Percentiles rank a stretch among this genome's conserved stretches.
phyloP scores from a whole-genome alignment of 2,888 invertebrate species.

The Plemyria rubiginata region DNA sequence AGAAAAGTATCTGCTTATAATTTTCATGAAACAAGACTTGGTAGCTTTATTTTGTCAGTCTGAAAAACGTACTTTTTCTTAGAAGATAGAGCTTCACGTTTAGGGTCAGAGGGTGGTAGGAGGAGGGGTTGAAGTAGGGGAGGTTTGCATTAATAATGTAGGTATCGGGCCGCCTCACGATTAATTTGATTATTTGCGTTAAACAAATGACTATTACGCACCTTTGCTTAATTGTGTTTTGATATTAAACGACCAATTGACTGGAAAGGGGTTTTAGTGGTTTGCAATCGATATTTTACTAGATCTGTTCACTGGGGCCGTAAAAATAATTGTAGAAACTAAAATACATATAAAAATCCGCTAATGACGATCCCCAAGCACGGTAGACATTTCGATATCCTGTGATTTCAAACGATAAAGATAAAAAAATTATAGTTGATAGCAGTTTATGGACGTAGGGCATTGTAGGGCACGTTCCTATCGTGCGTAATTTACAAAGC shows the following conservation, averaged over 20 bases:
- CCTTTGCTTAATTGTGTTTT: constrained; percentile 39
- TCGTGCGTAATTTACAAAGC: no score
- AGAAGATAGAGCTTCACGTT: constrained; percentile 53
- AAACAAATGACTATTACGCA: constrained; percentile 44
- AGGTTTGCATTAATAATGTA: constrained; percentile 83
- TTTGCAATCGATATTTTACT: constrained; percentile 19
- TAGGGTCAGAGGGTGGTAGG: constrained; percentile 44
- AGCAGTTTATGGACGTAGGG: no score
- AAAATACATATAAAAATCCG: background rate
- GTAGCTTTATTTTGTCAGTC: constrained; percentile 30
- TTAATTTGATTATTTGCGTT: constrained; percentile 82
- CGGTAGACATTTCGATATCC: background rate
- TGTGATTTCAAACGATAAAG: background rate
- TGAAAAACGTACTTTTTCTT: constrained; percentile 53
- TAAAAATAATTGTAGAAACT: background rate
- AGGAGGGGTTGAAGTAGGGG: constrained; percentile 48
- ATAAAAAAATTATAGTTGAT: no score
- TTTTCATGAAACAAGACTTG: constrained; percentile 25
- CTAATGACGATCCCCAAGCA: background rate
- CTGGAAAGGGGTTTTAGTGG: constrained; percentile 23
- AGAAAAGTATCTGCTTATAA: constrained; percentile 12
- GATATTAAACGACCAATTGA: constrained; percentile 35
- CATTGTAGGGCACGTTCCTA: no score
- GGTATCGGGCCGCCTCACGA: constrained; percentile 78
- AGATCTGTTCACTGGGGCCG: no score